Conservation (phyloP, 2,113 vertebrate genomes). For the Meleagris gallopavo region DNA sequence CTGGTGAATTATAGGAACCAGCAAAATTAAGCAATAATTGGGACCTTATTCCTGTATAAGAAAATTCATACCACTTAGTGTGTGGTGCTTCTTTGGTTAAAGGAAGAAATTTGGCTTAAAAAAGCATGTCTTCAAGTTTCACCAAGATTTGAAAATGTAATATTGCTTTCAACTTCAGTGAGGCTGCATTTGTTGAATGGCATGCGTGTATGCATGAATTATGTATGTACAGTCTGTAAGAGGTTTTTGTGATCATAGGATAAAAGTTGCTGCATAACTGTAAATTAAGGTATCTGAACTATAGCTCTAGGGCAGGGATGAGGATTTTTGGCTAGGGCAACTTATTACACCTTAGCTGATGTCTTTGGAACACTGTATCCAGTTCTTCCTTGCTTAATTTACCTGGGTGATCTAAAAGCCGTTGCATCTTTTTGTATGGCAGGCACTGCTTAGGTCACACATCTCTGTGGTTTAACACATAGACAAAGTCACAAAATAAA, state of each 20-base stretch:
- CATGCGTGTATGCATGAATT: background rate
- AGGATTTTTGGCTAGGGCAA: background rate
- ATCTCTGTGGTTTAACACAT: background rate
- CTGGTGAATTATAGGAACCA: slow-evolving; percentile 17
- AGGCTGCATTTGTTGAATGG: background rate
- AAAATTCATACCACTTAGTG: background rate
- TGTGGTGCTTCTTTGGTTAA: background rate
- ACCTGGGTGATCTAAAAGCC: background rate
- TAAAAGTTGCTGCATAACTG: background rate
- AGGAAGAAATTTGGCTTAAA: background rate
- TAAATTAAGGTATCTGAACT: slow-evolving; percentile 5
- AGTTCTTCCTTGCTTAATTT: background rate
- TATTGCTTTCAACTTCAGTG: background rate
- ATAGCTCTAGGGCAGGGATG: background rate
- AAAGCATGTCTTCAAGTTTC: background rate
- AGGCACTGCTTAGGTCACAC: background rate
- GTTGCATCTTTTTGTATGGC: background rate
- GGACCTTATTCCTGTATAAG: background rate
- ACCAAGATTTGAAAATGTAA: background rate
- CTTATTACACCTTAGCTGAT: background rate
- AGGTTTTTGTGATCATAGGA: background rate
- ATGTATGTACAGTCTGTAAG: background rate
- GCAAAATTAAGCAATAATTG: slow-evolving; percentile 42
- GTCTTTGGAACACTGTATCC: background rate
- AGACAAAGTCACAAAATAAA: background rate